A percentile compares a stretch with the other conserved stretches of the same genome.
Evolutionary conservation across 2,113 vertebrate genomes (phyloP).

Genomic region (Spheniscus mendiculus): DNA sequence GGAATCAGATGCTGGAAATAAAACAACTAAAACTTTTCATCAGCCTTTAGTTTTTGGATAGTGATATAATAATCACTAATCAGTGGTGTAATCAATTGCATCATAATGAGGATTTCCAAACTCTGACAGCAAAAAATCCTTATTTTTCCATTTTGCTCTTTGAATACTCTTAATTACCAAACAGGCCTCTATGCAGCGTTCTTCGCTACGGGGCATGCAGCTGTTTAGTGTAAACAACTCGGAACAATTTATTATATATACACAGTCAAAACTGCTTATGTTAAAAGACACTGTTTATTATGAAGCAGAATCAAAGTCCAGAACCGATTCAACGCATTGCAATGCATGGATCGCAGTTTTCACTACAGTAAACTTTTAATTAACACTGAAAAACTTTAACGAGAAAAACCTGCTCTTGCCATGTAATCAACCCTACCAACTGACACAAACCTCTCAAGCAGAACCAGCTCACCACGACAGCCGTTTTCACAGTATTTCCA

Average conservation of each 20-base stretch:
- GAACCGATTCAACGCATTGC: background rate
- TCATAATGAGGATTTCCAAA: background rate
- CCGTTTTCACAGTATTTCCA: background rate
- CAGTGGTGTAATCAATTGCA: background rate
- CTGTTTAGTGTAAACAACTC: constrained; percentile 19
- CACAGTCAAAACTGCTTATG: background rate
- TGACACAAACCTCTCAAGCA: background rate
- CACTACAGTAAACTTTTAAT: background rate
- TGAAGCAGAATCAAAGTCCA: constrained; percentile 1
- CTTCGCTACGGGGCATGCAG: background rate
- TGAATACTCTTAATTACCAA: background rate
- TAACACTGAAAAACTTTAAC: background rate
- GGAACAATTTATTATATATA: background rate
- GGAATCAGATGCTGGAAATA: background rate
- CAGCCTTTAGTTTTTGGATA: background rate
- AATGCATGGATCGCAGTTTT: background rate
- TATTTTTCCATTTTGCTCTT: background rate
- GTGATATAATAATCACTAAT: background rate
- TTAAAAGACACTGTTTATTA: background rate
- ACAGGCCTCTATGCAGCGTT: background rate
- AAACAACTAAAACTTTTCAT: background rate
- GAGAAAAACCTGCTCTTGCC: background rate
- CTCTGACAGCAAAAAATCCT: background rate
- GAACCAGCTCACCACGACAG: background rate
- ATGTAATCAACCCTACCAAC: background rate